phyloP scores from a whole-genome alignment of 2,888 invertebrate genomes.

The Chalcosyrphus nemorum region DNA sequence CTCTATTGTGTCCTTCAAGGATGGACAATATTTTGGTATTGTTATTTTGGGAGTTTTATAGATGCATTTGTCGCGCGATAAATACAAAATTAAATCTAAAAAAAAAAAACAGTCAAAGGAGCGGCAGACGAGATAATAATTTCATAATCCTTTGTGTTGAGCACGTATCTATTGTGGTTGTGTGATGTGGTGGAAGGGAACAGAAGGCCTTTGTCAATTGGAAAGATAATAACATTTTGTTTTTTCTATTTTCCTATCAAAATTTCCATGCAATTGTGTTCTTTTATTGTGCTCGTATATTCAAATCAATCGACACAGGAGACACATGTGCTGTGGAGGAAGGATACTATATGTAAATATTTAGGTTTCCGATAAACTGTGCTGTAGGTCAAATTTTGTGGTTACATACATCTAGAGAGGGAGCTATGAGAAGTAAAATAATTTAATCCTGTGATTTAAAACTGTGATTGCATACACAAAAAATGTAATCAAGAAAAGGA shows the following conservation, averaged over 20 bases:
- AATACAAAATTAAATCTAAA: constrained; percentile 2
- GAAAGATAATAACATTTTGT: constrained; percentile 30
- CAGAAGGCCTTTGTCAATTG: constrained; percentile 28
- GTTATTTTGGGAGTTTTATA: constrained; percentile 16
- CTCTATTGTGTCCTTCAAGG: constrained; percentile 56
- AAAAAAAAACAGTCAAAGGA: constrained; percentile 50
- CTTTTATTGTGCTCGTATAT: too few relatives aligned
- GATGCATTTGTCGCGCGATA: constrained; percentile 9
- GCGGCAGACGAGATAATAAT: constrained; percentile 47
- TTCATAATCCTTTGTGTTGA: constrained; percentile 44
- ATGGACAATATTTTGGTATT: constrained; percentile 55
- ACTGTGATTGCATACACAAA: too few relatives aligned
- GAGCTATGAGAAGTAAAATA: too few relatives aligned
- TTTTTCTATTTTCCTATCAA: neutral
- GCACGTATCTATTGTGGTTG: constrained; percentile 32
- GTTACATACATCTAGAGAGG: neutral
- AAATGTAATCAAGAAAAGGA: too few relatives aligned
- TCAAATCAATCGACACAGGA: neutral
- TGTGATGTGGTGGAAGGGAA: constrained; percentile 6
- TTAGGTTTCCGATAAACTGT: neutral
- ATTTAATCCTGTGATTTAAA: too few relatives aligned
- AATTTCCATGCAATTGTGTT: neutral
- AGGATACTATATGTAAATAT: constrained; percentile 21
- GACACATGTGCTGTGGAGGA: neutral
- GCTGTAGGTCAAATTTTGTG: neutral